Evolutionary conservation across 2,888 invertebrate species (phyloP), one percentile per base, ranked within the genome.

Genomic region (Cheiracanthium punctorium): DNA sequence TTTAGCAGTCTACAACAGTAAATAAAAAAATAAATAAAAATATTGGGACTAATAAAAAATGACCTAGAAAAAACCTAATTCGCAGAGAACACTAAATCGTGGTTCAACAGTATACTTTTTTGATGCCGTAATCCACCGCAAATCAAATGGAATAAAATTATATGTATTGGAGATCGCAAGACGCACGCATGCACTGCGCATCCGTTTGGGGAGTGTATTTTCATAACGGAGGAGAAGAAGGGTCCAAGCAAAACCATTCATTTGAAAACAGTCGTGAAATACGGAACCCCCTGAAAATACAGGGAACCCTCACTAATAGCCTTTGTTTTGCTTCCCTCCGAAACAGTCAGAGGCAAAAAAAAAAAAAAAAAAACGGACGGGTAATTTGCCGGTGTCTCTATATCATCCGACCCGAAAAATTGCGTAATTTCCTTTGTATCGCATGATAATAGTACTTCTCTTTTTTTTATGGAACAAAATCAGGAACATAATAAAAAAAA

Each of bases 401-500:
- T 24, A 5, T 67, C 67, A 67, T 24, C n/a, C 67, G 67, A 67
- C 67, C 67, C 33, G 67, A 30, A 48, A 71, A 37, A 71, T 33
- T 71, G 71, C 33, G 41, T 71, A 28, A 71, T 71, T 71, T 41
- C 71, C 71, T 41, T 71, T 71, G 71, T 71, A 37, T 71, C 28
- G 43, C 20, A 71, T 71, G 71, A 28, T 28, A 41, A 41, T 71
- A 37, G 28, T 32, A 17, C 30, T 14, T 64, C 28, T 64, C n/a
- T 64, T 20, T 64, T 24, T 24, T 8, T 20, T 32, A 30, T 12
- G 28, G 10, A 41, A 71, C 14, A 71, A 71, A 79, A 32, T 70
- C 58, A 58, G 52, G 33, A 75, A 82, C 30, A 67, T 48, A 70
- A 76, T 69, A 58, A 80, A 72, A 82, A 82, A 30, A 80, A 72